Base-by-base conservation (phyloP, 2,113 vertebrate genomes). In the Corapipo altera region DNA sequence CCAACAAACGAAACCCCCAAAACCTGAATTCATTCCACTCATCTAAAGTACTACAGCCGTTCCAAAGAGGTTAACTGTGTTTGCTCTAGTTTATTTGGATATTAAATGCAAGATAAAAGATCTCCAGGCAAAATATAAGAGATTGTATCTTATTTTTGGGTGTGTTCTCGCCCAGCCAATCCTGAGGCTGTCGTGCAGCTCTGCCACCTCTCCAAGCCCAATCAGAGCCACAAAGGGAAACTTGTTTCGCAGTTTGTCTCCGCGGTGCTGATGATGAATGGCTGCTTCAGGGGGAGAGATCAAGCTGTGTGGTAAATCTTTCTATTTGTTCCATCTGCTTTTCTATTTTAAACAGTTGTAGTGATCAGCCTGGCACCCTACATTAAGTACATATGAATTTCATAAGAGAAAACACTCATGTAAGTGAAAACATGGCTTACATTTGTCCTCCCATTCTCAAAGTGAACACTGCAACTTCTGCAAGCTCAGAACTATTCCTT, bases 141-240 rank as follows among this genome's bases (percentile, higher is more conserved):
- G 88, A 96, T 66, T 13, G 33, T 93, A 94, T 94, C 92, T 88
- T 70, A 76, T 91, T 97, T 96, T 89, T 79, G 82, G 94, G 98
- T 98, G 98, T 99, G 98, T 98, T 96, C 46, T 95, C 1, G 64
- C 61, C 85, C 33, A 80, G 96, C 98, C 98, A 99, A 99, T 99
- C 55, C 88, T 24, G 15, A 89, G 89, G 35, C 82, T 72, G 88
- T 89, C 0, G 86, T 33, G 86, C 93, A 81, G 85, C 78, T 85
- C 95, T 88, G 95, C 92, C 87, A 90, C 82, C 74, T 73, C 91
- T 89, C 46, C 37, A 4, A 48, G 59, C 61, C 62, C 44, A 66
- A 77, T 93, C 97, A 82, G 97, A 97, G 98, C 71, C 82, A 30
- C 17, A 71, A 49, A 84, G n/a, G 35, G 78, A 96, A 98, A 96